A percentile compares a stretch with the other conserved stretches of the same genome.
phyloP scores from a whole-genome alignment of 2,888 invertebrate genomes.

The Zootermopsis nevadensis region DNA sequence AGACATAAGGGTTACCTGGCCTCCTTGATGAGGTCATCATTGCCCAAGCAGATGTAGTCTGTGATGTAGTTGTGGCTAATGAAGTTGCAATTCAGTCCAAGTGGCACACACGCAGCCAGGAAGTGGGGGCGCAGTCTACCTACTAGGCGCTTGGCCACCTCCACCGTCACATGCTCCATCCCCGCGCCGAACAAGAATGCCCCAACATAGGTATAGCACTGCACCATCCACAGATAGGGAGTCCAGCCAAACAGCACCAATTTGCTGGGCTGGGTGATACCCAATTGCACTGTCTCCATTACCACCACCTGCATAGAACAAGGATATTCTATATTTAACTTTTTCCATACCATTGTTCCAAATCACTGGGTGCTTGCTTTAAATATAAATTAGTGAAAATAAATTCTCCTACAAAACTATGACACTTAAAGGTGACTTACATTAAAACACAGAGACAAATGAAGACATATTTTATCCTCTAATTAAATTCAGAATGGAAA shows the following conservation, averaged over 20 bases:
- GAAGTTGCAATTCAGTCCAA: slow-evolving; percentile 68
- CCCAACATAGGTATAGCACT: slow-evolving; percentile 80
- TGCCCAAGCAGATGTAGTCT: slow-evolving; percentile 58
- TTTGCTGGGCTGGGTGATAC: not conserved
- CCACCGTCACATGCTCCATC: slow-evolving; percentile 86
- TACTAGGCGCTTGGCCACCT: slow-evolving; percentile 92
- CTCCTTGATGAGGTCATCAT: slow-evolving; percentile 72
- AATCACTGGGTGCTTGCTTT: no score
- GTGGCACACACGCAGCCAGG: slow-evolving; percentile 86
- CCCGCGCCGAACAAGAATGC: slow-evolving; percentile 90
- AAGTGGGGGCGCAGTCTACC: slow-evolving; percentile 96
- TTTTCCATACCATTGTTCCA: no score
- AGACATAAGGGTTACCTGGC: slow-evolving; percentile 65
- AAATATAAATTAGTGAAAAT: no score
- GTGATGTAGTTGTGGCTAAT: not conserved
- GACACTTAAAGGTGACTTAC: not conserved
- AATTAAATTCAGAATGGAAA: no score
- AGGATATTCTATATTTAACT: no score
- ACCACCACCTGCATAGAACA: not conserved
- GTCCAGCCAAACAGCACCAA: slow-evolving; percentile 68
- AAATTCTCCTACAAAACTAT: no score
- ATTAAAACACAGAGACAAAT: no score
- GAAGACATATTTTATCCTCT: no score
- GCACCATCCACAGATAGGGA: slow-evolving; percentile 79
- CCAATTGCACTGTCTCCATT: not conserved